Percentiles rank a stretch among this genome's conserved stretches.
Conservation (phyloP, 2,888 invertebrate genomes). For the Drosophila austrosaltans region DNA sequence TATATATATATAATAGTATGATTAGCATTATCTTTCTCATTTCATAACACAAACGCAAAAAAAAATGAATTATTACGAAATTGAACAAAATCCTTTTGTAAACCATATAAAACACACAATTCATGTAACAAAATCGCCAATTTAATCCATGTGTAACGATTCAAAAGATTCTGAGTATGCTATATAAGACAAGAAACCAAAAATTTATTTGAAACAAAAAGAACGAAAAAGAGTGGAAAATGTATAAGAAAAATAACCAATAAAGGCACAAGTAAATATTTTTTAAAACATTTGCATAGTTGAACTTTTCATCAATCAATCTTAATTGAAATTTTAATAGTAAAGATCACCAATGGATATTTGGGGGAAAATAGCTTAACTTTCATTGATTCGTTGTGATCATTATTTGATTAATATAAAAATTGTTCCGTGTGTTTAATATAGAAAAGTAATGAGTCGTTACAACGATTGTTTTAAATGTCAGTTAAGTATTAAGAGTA, state of each 20-base stretch:
- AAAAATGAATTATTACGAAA: background rate
- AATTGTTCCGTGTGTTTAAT: too few relatives aligned
- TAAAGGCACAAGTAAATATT: constrained; percentile 21
- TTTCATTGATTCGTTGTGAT: too few relatives aligned
- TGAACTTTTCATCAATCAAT: too few relatives aligned
- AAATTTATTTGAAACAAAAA: background rate
- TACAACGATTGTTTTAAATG: too few relatives aligned
- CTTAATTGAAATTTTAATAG: too few relatives aligned
- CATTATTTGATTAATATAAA: too few relatives aligned
- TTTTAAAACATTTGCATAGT: background rate
- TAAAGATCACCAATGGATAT: too few relatives aligned
- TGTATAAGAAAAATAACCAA: constrained; percentile 11
- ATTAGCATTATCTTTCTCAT: constrained; percentile 31
- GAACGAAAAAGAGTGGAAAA: background rate
- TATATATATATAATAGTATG: constrained; percentile 22
- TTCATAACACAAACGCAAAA: constrained; percentile 10
- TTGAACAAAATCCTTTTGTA: constrained; percentile 3
- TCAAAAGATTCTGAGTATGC: constrained; percentile 6
- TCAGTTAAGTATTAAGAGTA: too few relatives aligned
- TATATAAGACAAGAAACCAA: constrained; percentile 1
- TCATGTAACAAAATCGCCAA: constrained; percentile 6
- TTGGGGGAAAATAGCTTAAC: too few relatives aligned
- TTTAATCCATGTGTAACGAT: constrained; percentile 12
- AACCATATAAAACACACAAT: background rate
- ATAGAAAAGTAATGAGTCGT: background rate